phyloP scores from a whole-genome alignment of 1,140 invertebrate species.

The Tetramorium simillimum region DNA sequence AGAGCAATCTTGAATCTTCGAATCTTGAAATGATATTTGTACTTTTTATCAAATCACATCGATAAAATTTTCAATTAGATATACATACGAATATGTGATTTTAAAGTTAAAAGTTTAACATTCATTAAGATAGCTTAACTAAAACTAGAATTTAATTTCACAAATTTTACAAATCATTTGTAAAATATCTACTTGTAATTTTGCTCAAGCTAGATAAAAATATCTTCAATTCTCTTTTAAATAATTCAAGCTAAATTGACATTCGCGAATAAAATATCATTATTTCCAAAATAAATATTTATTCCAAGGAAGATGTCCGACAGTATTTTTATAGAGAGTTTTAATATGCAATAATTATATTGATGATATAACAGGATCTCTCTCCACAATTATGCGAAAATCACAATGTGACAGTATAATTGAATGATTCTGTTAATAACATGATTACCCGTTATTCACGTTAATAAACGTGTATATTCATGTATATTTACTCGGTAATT shows the following conservation, averaged over 20 bases:
- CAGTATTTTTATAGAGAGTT: neutral
- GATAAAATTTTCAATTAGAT: neutral
- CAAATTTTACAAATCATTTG: neutral
- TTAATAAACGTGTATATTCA: neutral
- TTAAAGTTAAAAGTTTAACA: neutral
- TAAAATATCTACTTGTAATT: neutral
- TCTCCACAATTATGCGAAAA: constrained; percentile 11
- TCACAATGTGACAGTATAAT: constrained; percentile 17
- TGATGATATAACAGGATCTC: constrained; percentile 19
- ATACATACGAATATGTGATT: neutral
- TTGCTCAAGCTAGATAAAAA: neutral
- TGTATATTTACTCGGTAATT: constrained; percentile 1
- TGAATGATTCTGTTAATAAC: constrained; percentile 37
- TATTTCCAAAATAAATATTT: neutral
- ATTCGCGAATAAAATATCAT: neutral
- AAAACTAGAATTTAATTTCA: neutral
- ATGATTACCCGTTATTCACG: constrained; percentile 12
- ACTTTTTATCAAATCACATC: neutral
- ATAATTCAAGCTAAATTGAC: neutral
- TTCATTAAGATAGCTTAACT: neutral
- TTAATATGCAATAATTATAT: neutral
- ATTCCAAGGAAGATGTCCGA: neutral
- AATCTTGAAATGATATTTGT: neutral
- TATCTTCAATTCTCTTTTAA: neutral
- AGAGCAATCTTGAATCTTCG: neutral